Evolutionary conservation across 37 sponge, comb jelly and placozoan genomes (phyloP).

Genomic region (Beroe forskalii): DNA sequence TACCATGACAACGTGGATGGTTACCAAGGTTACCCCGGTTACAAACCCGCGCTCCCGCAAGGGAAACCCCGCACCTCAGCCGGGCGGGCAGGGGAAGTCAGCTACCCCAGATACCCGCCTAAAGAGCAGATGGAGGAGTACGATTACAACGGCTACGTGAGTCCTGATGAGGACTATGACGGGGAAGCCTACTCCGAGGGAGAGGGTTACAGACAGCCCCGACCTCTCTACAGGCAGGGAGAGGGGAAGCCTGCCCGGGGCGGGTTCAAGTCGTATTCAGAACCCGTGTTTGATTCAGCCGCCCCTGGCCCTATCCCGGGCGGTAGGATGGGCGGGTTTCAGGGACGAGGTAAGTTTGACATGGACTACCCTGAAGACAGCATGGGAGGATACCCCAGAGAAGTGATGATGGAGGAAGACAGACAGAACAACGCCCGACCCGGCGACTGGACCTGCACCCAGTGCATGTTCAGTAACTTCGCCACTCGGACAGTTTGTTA

Average conservation of each 20-base stretch:
- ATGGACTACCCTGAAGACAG: not conserved
- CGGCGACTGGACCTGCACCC: slow-evolving; percentile 36
- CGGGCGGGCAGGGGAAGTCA: too few relatives aligned
- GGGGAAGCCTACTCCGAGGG: not conserved
- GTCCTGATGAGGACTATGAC: not conserved
- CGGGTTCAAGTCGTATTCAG: not conserved
- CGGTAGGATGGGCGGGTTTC: not conserved
- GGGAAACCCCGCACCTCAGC: not conserved
- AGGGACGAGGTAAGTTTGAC: not conserved
- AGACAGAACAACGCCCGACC: not conserved
- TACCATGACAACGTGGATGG: slow-evolving; percentile 12
- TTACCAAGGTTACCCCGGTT: slow-evolving; percentile 38
- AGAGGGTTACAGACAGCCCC: not conserved
- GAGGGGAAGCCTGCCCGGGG: not conserved
- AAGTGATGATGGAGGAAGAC: not conserved
- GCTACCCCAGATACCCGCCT: not conserved
- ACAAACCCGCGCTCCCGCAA: not conserved
- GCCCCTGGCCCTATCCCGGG: not conserved
- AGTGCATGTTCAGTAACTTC: slow-evolving; percentile 21
- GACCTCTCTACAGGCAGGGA: not conserved
- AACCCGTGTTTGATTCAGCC: not conserved
- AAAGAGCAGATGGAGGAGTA: not conserved
- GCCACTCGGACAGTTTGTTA: not conserved
- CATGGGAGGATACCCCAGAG: not conserved
- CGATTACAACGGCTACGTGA: not conserved